These are phyloP conservation scores for Amia ocellicauda DNA, from an alignment of 2,113 vertebrate species.

Conservation along the genomic window DNA sequence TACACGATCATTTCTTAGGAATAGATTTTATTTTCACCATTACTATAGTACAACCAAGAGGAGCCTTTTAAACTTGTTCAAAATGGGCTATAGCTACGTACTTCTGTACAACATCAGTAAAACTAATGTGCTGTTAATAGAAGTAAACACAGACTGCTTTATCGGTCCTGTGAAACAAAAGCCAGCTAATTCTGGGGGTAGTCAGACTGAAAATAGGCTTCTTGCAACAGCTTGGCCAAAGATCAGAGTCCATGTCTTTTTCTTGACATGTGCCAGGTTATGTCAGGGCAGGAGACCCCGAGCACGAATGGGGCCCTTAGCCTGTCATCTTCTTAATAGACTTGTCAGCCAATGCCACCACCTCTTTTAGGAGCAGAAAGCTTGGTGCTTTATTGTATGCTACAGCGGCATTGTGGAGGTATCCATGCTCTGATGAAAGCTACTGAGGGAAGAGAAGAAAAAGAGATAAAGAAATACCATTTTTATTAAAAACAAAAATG, in stretches of 20 bases:
- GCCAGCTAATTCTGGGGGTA: no score
- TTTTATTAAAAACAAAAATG: no score
- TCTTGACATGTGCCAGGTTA: constrained; percentile 37
- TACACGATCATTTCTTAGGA: neutral
- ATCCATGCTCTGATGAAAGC: no score
- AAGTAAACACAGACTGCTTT: no score
- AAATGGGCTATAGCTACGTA: no score
- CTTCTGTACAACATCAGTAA: no score
- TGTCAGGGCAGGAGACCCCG: constrained; percentile 33
- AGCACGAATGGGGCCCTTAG: constrained; percentile 42
- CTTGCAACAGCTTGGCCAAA: constrained; percentile 31
- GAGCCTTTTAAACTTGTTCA: constrained; percentile 30
- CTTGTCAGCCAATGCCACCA: constrained; percentile 37
- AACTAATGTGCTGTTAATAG: no score
- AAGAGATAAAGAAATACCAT: no score
- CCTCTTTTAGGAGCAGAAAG: constrained; percentile 8
- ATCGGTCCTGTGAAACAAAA: no score
- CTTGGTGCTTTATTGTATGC: neutral
- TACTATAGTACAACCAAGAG: constrained; percentile 10
- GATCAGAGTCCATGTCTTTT: constrained; percentile 36
- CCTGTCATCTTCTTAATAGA: constrained; percentile 44
- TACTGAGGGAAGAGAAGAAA: no score
- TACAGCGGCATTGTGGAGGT: neutral
- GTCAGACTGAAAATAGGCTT: constrained; percentile 29
- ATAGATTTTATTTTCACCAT: constrained; percentile 5